A percentile compares a stretch with the other conserved stretches of the same genome.
Conservation (phyloP, 2,888 invertebrate species). For the Mythimna vitellina region DNA sequence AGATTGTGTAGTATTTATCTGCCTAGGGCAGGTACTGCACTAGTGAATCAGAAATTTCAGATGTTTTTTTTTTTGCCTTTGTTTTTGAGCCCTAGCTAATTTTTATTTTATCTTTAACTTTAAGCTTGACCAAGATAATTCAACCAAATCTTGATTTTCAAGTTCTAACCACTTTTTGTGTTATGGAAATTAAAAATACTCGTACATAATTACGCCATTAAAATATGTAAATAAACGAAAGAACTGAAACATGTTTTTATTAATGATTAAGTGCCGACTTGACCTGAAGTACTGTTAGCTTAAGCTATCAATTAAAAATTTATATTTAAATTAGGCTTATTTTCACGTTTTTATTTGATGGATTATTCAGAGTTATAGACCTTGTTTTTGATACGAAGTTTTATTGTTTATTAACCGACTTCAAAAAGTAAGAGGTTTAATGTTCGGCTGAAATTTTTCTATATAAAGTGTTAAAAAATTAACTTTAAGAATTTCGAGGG, state of each 20-base stretch:
- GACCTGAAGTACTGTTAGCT: neutral
- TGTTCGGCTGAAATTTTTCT: too few species aligned
- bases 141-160: neutral
- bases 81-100: too few species aligned
- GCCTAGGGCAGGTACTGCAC: too few species aligned
- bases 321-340: neutral
- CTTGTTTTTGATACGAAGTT: neutral
- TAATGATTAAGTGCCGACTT: neutral
- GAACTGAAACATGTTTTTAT: neutral
- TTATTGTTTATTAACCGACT: too few species aligned
- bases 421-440: too few species aligned
- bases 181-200: constrained; percentile 8
- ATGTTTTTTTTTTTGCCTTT: too few species aligned
- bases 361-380: neutral
- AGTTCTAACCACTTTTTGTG: neutral
- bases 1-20: neutral
- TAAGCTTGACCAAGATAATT: neutral
- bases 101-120: neutral
- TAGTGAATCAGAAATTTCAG: neutral
- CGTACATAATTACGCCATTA: neutral
- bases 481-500: too few species aligned
- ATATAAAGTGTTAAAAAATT: too few species aligned
- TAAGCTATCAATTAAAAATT: neutral
- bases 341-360: neutral
- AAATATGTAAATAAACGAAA: neutral